Evolutionary conservation across 2,888 invertebrate species (phyloP).

Genomic region (Unio pictorum): DNA sequence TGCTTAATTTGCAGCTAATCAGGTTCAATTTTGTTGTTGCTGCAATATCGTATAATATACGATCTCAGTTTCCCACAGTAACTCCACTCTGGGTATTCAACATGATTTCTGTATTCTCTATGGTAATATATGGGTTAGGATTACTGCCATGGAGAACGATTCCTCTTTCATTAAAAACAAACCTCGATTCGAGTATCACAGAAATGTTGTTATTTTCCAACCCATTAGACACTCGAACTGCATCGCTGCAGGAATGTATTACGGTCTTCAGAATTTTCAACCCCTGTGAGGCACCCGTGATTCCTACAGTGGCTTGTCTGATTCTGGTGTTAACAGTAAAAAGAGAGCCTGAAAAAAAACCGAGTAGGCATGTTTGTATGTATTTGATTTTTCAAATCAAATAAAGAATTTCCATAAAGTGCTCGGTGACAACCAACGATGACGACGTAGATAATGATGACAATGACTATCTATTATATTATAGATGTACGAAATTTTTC

Average conservation of each 20-base stretch:
- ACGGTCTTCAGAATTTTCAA: background rate
- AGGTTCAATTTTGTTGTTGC: background rate
- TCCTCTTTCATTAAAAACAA: too few relatives aligned
- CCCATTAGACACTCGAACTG: background rate
- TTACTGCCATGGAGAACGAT: background rate
- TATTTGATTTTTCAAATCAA: too few relatives aligned
- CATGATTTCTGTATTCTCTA: background rate
- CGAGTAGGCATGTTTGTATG: too few relatives aligned
- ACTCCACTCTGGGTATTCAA: conserved; percentile 1
- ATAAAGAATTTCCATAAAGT: too few relatives aligned
- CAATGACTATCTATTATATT: too few relatives aligned
- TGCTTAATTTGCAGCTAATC: too few relatives aligned
- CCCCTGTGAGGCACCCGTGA: conserved; percentile 2
- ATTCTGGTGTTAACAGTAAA: background rate
- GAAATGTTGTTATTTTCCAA: background rate
- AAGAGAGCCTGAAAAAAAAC: conserved; percentile 1
- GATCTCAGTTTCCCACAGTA: conserved; percentile 3
- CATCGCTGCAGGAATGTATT: conserved; percentile 1
- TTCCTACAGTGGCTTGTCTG: conserved; percentile 7
- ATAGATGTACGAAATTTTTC: too few relatives aligned
- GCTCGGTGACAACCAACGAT: too few relatives aligned
- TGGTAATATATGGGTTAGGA: background rate
- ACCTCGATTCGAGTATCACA: background rate
- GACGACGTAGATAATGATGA: too few relatives aligned
- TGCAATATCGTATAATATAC: too few relatives aligned